Conservation (phyloP, 2,113 vertebrate genomes). For the Epinephelus fuscoguttatus region DNA sequence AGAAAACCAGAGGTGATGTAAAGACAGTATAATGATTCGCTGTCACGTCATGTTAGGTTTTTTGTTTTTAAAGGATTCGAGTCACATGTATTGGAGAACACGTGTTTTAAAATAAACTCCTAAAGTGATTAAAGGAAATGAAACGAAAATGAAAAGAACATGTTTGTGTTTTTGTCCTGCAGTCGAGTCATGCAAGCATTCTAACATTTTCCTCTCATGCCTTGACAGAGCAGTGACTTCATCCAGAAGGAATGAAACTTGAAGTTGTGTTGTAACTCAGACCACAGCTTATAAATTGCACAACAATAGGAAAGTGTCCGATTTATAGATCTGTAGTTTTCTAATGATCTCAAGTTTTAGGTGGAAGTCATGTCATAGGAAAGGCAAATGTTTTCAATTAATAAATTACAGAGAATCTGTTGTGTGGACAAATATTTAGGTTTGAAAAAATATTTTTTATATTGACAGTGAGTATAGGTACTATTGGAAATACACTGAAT, state of each 20-base stretch:
- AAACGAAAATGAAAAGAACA: not conserved
- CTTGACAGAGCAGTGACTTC: conserved; percentile 36
- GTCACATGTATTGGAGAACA: conserved; percentile 4
- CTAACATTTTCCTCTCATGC: conserved; percentile 29
- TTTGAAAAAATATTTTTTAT: not conserved
- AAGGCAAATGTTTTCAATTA: not conserved
- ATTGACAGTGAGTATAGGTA: too few species aligned
- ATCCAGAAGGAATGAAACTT: conserved; percentile 51
- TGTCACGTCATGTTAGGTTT: not conserved
- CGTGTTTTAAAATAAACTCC: conserved; percentile 1
- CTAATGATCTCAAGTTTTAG: not conserved
- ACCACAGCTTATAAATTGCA: conserved; percentile 3
- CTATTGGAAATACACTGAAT: too few species aligned
- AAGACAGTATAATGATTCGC: not conserved
- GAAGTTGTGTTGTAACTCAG: not conserved
- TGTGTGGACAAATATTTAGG: not conserved
- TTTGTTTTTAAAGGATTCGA: not conserved
- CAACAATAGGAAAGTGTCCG: not conserved
- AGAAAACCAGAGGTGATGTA: not conserved
- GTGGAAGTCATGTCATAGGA: not conserved
- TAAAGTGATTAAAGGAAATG: conserved; percentile 34
- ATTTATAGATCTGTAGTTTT: not conserved
- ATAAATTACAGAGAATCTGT: not conserved
- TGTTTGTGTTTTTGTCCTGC: conserved; percentile 13
- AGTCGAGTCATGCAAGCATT: not conserved